phyloP scores from a whole-genome alignment of 1,140 invertebrate genomes.

The Dendroctonus valens region DNA sequence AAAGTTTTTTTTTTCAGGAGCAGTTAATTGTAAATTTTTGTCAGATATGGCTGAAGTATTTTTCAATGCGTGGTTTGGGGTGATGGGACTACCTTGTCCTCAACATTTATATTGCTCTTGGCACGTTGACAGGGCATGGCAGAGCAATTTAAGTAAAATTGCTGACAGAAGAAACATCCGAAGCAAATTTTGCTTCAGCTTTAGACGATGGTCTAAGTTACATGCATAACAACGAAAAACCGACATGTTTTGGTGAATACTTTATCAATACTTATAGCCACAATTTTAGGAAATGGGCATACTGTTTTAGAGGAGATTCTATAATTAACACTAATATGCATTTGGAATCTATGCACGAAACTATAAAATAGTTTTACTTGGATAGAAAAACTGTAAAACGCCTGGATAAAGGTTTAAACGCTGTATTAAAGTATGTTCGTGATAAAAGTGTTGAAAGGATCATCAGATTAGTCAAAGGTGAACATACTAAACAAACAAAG shows the following conservation, averaged over 20 bases:
- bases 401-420: no score
- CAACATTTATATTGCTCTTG: slow-evolving; percentile 8
- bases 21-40: slow-evolving; percentile 7
- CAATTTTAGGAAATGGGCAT: slow-evolving; percentile 9
- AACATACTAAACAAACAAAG: background rate
- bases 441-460: slow-evolving; percentile 12
- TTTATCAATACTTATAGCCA: slow-evolving; percentile 3
- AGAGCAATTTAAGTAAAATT: slow-evolving; percentile 7
- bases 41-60: slow-evolving; percentile 12
- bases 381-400: no score
- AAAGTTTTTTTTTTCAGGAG: slow-evolving; percentile 5
- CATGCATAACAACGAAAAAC: background rate
- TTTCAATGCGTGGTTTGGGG: slow-evolving; percentile 4
- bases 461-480: slow-evolving; percentile 2
- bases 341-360: no score
- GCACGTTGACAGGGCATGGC: slow-evolving; percentile 13
- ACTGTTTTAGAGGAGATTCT: background rate
- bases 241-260: slow-evolving; percentile 6
- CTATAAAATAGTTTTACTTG: no score
- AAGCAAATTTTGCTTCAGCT: background rate
- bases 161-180: background rate
- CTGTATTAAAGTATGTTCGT: slow-evolving; percentile 2
- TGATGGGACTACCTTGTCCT: background rate
- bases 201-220: background rate
- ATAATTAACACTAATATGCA: no score